Conservation (phyloP, 2,113 vertebrate species). For the Sinocyclocheilus anshuiensis region DNA sequence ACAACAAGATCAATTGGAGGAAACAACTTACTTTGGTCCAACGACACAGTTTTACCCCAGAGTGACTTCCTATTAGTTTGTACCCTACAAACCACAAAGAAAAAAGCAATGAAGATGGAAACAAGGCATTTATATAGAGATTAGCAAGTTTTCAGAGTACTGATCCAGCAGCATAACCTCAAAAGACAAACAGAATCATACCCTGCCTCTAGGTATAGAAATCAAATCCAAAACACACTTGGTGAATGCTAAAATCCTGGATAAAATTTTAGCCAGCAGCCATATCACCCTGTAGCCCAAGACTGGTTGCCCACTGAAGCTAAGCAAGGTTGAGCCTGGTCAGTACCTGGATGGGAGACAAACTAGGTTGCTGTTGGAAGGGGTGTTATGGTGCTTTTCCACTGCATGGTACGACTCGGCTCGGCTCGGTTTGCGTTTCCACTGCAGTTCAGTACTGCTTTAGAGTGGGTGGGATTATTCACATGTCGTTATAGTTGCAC, state of each 20-base stretch:
- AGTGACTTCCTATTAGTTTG: conserved; percentile 92
- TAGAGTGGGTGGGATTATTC: too few relatives aligned
- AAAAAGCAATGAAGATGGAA: conserved; percentile 9
- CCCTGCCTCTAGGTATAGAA: not conserved
- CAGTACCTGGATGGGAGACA: too few relatives aligned
- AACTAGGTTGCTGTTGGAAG: too few relatives aligned
- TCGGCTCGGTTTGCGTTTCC: too few relatives aligned
- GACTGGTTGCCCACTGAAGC: too few relatives aligned
- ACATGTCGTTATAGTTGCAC: too few relatives aligned
- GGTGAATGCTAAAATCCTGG: not conserved
- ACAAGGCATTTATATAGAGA: not conserved
- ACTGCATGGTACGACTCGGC: too few relatives aligned
- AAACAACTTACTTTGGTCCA: conserved; percentile 90
- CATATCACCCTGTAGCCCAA: too few relatives aligned
- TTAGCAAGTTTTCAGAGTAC: not conserved
- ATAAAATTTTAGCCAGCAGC: not conserved
- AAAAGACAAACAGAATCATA: not conserved
- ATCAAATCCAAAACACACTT: not conserved
- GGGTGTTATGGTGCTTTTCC: too few relatives aligned
- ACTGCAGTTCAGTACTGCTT: too few relatives aligned
- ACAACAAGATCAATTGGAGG: conserved; percentile 3
- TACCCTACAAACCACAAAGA: conserved; percentile 79
- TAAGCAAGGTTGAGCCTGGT: too few relatives aligned
- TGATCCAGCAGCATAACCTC: not conserved
- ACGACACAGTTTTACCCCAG: conserved; percentile 93